These are phyloP conservation scores for Caenorhabditis tropicalis DNA, from an alignment of 1,140 invertebrate species.

Conservation along the genomic window DNA sequence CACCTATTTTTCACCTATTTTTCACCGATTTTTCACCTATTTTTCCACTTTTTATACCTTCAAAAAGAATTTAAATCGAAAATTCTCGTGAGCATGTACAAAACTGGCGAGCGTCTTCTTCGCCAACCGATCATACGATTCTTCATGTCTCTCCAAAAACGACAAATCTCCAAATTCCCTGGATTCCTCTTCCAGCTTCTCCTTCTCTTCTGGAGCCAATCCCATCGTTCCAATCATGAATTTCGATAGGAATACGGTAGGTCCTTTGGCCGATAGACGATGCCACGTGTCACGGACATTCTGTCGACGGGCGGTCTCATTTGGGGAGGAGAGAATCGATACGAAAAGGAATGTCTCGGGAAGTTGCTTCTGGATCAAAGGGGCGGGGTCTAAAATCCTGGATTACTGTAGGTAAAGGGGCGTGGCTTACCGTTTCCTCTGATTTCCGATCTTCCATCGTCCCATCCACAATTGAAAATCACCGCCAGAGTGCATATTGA, in stretches of 20 bases:
- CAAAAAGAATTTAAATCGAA: slow-evolving; percentile 64
- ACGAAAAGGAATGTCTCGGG: slow-evolving; percentile 66
- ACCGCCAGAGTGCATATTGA: slow-evolving; percentile 35
- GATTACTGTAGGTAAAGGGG: too few species aligned
- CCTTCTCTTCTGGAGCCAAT: not conserved
- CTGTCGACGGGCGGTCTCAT: slow-evolving; percentile 55
- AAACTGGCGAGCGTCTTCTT: slow-evolving; percentile 63
- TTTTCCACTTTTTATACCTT: too few species aligned
- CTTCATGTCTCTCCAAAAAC: slow-evolving; percentile 61
- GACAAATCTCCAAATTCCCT: slow-evolving; percentile 59
- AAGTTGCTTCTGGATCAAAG: too few species aligned
- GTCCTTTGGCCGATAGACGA: slow-evolving; percentile 63
- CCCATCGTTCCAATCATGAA: slow-evolving; percentile 65
- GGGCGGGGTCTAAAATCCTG: not conserved
- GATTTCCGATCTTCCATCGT: not conserved
- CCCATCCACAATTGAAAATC: slow-evolving; percentile 39
- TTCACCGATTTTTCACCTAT: too few species aligned
- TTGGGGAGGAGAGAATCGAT: slow-evolving; percentile 65
- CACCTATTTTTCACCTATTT: too few species aligned
- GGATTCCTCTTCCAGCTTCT: slow-evolving; percentile 57
- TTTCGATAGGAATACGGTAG: slow-evolving; percentile 48
- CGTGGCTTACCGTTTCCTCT: not conserved
- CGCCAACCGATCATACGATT: slow-evolving; percentile 62
- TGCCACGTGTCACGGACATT: slow-evolving; percentile 70
- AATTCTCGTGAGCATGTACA: slow-evolving; percentile 54